These are phyloP conservation scores for Sebastes vulpes DNA, from an alignment of 2,797 vertebrate genomes.

Conservation along the genomic window DNA sequence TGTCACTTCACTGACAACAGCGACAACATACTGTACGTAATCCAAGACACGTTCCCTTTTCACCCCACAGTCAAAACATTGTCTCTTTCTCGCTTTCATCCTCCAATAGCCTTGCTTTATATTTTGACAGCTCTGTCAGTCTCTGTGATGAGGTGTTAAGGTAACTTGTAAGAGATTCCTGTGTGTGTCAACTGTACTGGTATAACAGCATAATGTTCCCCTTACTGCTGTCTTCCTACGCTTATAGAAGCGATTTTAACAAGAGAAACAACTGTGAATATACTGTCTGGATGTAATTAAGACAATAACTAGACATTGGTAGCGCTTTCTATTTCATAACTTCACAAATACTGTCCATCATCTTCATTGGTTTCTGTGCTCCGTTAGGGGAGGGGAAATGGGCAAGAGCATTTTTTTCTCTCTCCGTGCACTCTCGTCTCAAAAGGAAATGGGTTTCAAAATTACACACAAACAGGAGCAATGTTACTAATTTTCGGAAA, in stretches of 20 bases:
- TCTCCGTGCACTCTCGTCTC: background rate
- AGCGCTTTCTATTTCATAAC: background rate
- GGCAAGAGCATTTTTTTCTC: background rate
- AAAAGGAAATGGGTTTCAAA: constrained; percentile 37
- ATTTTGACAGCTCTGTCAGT: constrained; percentile 61
- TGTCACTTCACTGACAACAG: constrained; percentile 23
- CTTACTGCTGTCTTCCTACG: background rate
- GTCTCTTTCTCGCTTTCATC: constrained; percentile 47
- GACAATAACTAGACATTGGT: background rate
- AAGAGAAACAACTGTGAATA: background rate
- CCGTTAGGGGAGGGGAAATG: background rate
- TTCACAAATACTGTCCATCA: constrained; percentile 2
- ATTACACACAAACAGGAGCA: constrained; percentile 13
- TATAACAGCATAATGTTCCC: constrained; percentile 9
- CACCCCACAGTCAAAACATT: constrained; percentile 41
- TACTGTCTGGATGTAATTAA: constrained; percentile 13
- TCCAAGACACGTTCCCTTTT: constrained; percentile 7
- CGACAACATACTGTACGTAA: constrained; percentile 5
- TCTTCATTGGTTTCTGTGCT: constrained; percentile 3
- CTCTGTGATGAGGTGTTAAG: constrained; percentile 41
- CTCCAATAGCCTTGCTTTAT: constrained; percentile 38
- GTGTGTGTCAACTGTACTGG: constrained; percentile 29
- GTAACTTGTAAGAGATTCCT: constrained; percentile 45
- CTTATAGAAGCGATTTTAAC: background rate
- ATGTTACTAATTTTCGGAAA: background rate